Base-by-base conservation (phyloP, 2,113 vertebrate genomes). In the Brachyhypopomus gauderio region DNA sequence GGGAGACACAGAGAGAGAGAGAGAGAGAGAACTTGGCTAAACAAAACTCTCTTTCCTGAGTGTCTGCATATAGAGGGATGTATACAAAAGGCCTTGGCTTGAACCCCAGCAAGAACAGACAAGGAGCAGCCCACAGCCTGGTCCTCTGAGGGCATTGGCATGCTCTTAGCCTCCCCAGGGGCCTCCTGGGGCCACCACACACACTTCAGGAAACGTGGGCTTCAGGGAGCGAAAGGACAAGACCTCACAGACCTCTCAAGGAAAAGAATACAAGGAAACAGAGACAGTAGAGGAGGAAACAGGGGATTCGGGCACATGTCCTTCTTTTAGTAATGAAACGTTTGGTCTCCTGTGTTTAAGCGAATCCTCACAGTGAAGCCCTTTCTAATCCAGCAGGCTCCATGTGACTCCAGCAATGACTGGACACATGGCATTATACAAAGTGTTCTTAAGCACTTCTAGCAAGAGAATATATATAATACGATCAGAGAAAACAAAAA, bases 391-490 rank as follows among this genome's bases (percentile, higher is more conserved):
- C 75, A 78, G 60, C 38, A 64, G 75, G 55, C 80, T 34, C 25
- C 55, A 23, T 64, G 30, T 14, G 27, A 63, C 64, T 34, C 59
- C 59, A 70, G 67, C 72, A 38, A 22, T n/a, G 70, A 36, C 79
- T 55, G 48, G 34, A 75, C 38, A 74, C 30, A 27, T 17, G 71
- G 67, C 16, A n/a, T 45, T 63, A 69, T 75, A 52, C 72, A 59
- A 72, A 27, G n/a, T 72, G 59, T 48, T 41, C 34, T 70, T 38
- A 36, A 67, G 38, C 71, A 78, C 59, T 71, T 78, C 80, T 81
- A 75, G 82, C 84, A 80, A 82, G 66, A 84, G 20, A 78, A 84
- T 79, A 48, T 67, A 36, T 79, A 82, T 88, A 85, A 83, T 80
- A 48, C 55, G 60, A 66, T 69, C 69, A 72, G 67, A 78, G 38